Conservation (phyloP, 2,888 invertebrate species). For the Drosophila anomalipes region DNA sequence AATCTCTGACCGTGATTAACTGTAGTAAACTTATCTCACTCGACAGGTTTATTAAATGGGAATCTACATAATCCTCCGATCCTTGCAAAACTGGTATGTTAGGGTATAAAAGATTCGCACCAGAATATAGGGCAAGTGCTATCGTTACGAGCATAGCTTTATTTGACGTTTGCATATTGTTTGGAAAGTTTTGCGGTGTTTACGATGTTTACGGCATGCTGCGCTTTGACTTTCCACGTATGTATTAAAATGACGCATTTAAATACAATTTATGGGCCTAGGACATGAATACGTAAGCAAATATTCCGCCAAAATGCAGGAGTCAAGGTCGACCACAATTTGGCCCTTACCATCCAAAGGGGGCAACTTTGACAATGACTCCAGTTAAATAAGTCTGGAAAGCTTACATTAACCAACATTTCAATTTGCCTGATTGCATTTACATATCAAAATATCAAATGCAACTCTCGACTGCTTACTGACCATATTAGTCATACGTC, state of each 20-base stretch:
- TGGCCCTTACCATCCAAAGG: neutral
- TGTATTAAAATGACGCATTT: constrained; percentile 58
- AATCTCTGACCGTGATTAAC: neutral
- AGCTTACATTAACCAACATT: constrained; percentile 19
- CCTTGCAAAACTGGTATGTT: neutral
- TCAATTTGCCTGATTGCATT: constrained; percentile 75
- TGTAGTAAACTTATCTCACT: neutral
- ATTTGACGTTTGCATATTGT: constrained; percentile 23
- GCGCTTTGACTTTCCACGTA: constrained; percentile 49
- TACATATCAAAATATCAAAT: constrained; percentile 66
- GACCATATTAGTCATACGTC: constrained; percentile 63
- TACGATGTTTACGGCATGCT: constrained; percentile 57
- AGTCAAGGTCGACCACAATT: constrained; percentile 6
- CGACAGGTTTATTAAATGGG: neutral
- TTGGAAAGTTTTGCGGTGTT: constrained; percentile 21
- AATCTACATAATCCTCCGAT: neutral
- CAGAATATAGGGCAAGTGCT: neutral
- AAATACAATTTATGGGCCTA: constrained; percentile 46
- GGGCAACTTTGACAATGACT: neutral
- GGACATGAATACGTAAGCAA: constrained; percentile 29
- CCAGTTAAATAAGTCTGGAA: neutral
- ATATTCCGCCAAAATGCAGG: constrained; percentile 13
- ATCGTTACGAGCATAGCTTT: constrained; percentile 1
- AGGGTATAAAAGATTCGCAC: neutral
- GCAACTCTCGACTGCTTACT: constrained; percentile 17